Base-by-base conservation (phyloP, 1,140 invertebrate species). In the Watersipora subatra region DNA sequence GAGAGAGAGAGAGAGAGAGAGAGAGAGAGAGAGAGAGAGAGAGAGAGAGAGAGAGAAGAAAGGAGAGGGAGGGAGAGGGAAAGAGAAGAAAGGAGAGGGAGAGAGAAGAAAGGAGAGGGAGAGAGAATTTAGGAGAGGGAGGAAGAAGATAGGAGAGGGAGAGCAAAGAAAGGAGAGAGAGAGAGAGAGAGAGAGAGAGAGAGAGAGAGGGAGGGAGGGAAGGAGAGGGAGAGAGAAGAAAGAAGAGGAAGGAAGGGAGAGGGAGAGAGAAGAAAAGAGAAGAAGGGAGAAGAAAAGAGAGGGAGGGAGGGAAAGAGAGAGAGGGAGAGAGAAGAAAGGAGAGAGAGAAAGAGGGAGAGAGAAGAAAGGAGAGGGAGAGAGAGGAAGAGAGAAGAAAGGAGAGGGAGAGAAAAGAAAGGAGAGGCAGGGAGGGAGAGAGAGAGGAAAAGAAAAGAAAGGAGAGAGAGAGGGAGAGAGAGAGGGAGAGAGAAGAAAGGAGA, bases 401-500 rank as follows among this genome's bases (percentile, higher is more conserved):
- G 19, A 7, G 61, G 20, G n/a, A 24, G 46, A 65, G 61, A 68
- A n/a, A 58, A 2, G 20, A 28, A 75, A 17, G 34, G 28, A n/a
- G 24, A 68, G 46, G 57, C 64, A 22, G 28, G 22, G 22, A 30
- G 28, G 19, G 78, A 71, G 62, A 25, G 64, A 72, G 25, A 30
- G 61, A 17, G 46, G 70, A 46, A 55, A 66, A 62, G 62, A 28
- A 20, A 29, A 46, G 27, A 78, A 72, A 27, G 7, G 28, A 27
- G 62, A 57, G 55, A 30, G 29, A 64, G 62, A 28, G 30, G 68
- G 20, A 46, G 63, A 34, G 61, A 71, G 46, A 61, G 64, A 55
- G 66, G 62, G 24, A 72, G 73, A 28, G 57, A 74, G 56, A 72
- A 69, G 28, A 59, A 67, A 26, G 71, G 70, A 64, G 67, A 73